Conservation (phyloP, 2,888 invertebrate species). For the Euplexia lucipara region DNA sequence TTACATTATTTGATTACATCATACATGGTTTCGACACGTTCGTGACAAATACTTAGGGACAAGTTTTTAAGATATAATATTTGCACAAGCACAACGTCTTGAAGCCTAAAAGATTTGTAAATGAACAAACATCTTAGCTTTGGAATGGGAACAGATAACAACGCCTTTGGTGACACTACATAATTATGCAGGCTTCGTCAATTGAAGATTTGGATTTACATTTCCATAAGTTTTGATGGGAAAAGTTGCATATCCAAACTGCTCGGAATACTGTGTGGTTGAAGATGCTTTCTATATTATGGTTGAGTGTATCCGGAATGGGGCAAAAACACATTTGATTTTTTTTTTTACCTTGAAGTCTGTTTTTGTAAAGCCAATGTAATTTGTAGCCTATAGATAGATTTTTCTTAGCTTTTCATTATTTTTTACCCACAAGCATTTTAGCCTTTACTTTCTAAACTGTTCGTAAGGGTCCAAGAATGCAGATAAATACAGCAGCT, state of each 20-base stretch:
- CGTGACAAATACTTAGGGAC: conserved; percentile 11
- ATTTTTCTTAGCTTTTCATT: too few species aligned
- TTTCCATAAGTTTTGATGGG: too few species aligned
- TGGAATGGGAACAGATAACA: conserved; percentile 25
- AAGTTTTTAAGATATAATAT: conserved; percentile 20
- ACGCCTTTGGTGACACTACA: conserved; percentile 3
- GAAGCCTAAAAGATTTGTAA: not conserved
- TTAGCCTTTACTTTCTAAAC: not conserved
- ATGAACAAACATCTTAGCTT: conserved; percentile 2
- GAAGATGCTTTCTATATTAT: too few species aligned
- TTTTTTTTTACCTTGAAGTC: too few species aligned
- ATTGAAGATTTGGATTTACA: not conserved
- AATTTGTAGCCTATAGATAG: too few species aligned
- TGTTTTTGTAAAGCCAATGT: too few species aligned
- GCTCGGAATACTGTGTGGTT: too few species aligned
- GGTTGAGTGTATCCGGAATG: too few species aligned
- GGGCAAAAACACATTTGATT: too few species aligned
- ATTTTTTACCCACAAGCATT: too few species aligned
- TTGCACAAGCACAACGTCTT: conserved; percentile 4
- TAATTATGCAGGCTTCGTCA: conserved; percentile 16
- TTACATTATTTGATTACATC: conserved; percentile 26
- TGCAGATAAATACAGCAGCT: not conserved
- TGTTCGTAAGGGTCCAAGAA: not conserved
- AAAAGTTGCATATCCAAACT: too few species aligned
- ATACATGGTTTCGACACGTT: conserved; percentile 27